Conservation (phyloP, 53 echinoderm and acorn worm species). For the Temnopleurus reevesii region DNA sequence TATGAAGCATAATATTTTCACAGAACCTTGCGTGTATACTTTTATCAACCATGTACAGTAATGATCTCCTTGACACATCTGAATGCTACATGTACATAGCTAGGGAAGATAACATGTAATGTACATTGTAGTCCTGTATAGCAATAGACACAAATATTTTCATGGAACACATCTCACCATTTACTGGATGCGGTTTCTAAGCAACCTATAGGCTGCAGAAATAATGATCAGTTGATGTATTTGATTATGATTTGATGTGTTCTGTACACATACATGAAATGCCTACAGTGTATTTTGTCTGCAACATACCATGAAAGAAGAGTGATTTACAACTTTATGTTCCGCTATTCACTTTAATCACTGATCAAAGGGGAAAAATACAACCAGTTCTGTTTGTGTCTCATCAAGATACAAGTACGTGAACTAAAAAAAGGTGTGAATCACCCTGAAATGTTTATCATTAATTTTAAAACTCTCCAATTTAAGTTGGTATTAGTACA, state of each 20-base stretch:
- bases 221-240: neutral
- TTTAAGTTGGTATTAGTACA: no score
- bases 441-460: no score
- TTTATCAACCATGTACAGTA: neutral
- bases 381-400: no score
- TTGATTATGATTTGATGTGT: neutral
- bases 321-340: neutral
- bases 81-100: neutral
- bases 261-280: neutral
- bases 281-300: neutral
- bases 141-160: neutral
- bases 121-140: no score
- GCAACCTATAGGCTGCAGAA: neutral
- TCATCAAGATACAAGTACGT: no score
- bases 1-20: neutral
- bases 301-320: neutral
- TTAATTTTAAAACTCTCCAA: no score
- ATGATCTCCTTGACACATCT: neutral
- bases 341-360: no score
- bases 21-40: neutral
- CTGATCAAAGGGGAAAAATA: no score
- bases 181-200: neutral
- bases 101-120: neutral
- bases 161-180: neutral
- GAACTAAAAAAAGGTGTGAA: no score